phyloP scores from a whole-genome alignment of 1,140 invertebrate species.

The Phthorimaea operculella region DNA sequence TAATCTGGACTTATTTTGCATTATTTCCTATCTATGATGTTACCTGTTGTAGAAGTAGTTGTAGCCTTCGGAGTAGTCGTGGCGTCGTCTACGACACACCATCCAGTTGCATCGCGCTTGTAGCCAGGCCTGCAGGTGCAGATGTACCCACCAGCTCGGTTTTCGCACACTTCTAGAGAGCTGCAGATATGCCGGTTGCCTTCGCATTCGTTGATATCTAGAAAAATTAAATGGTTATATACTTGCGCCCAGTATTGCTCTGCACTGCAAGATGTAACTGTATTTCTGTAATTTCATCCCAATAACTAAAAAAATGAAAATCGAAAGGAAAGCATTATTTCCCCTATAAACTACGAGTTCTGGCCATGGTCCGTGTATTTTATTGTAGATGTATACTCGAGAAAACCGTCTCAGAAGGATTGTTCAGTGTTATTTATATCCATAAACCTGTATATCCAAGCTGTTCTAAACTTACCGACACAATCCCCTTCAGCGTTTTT shows the following conservation, averaged over 20 bases:
- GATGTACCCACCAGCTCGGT: constrained; percentile 70
- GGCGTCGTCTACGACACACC: constrained; percentile 10
- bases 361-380: no score
- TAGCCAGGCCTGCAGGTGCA: constrained; percentile 66
- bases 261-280: no score
- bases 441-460: no score
- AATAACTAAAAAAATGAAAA: no score
- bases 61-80: constrained; percentile 18
- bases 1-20: no score
- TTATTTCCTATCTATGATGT: neutral
- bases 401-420: no score
- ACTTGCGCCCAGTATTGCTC: no score
- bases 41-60: constrained; percentile 21
- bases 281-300: no score
- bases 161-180: constrained; percentile 82
- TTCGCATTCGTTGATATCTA: constrained; percentile 93
- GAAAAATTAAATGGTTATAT: constrained; percentile 16
- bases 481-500: constrained; percentile 45
- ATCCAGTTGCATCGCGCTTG: constrained; percentile 32
- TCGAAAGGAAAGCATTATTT: no score
- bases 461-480: constrained; percentile 35
- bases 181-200: constrained; percentile 84
- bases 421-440: no score
- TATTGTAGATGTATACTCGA: no score
- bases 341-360: no score